Evolutionary conservation across 2,888 invertebrate species (phyloP).

Genomic region (Pomacea canaliculata): DNA sequence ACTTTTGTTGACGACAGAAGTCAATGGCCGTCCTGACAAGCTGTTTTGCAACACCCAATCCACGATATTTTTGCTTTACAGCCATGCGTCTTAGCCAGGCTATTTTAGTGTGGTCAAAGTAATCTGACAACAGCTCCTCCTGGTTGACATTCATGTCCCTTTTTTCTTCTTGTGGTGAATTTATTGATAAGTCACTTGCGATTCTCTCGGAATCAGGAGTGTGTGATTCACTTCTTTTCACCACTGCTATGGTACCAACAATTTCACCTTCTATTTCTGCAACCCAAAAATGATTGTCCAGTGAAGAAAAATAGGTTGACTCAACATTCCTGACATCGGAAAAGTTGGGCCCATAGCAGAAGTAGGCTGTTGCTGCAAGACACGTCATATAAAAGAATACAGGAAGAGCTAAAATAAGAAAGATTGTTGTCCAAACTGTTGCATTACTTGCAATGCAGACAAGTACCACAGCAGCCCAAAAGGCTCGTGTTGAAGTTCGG

Average conservation of each 20-base stretch:
- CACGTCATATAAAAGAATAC: constrained; percentile 26
- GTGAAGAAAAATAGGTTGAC: constrained; percentile 31
- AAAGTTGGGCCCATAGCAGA: constrained; percentile 39
- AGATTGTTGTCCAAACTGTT: neutral
- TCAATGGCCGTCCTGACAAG: constrained; percentile 33
- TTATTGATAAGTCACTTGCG: neutral
- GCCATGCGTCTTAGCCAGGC: constrained; percentile 46
- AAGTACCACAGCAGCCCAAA: constrained; percentile 17
- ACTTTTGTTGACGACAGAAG: constrained; percentile 35
- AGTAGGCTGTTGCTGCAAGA: constrained; percentile 31
- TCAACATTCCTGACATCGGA: constrained; percentile 37
- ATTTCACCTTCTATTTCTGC: constrained; percentile 35
- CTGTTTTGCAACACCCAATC: constrained; percentile 39
- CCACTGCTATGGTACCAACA: constrained; percentile 43
- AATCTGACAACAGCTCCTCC: neutral
- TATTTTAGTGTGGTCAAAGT: constrained; percentile 17
- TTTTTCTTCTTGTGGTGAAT: too few species aligned
- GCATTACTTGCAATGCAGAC: constrained; percentile 9
- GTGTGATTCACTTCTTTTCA: constrained; percentile 21
- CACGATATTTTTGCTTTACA: constrained; percentile 34
- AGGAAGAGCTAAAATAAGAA: constrained; percentile 9
- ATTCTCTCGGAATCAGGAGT: neutral
- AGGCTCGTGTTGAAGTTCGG: constrained; percentile 13
- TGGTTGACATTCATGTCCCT: neutral
- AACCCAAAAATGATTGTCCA: constrained; percentile 40